Evolutionary conservation across 1,140 invertebrate genomes (phyloP), one percentile per base, ranked within the genome.

Genomic region (Drosophila aff.): DNA sequence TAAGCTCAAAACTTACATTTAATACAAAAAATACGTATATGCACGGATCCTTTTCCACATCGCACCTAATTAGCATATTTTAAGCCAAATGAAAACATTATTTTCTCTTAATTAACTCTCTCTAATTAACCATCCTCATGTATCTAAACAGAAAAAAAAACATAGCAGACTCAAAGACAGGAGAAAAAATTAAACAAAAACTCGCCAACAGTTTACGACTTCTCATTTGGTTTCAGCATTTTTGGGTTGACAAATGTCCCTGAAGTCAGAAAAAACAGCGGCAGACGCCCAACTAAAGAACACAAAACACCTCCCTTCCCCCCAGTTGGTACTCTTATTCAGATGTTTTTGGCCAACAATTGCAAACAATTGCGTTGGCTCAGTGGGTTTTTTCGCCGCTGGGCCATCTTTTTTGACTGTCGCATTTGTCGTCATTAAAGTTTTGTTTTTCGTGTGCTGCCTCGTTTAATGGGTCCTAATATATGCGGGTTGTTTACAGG

Each of bases 171-270:
- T 13, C 11, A 38, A 16, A 13, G 18, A 46, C 5, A 21, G 6
- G 28, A 11, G 6, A 26, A 61, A 66, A 62, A 26, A 16, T 28
- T 40, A 66, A 49, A 53, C 21, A 31, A 36, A 69, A 49, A 7
- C 52, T 38, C 8, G n/a, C n/a, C 10, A 40, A 31, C 28, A 23
- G 21, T 38, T 60, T 53, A 55, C 23, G 44, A 60, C 58, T 43
- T 68, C 59, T 47, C 38, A 36, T 61, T 59, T 55, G 18, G 43
- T 26, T 43, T 18, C 61, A 47, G 26, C 23, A 9, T 59, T 58
- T 71, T 76, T 62, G 28, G 44, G 65, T 46, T 76, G 73, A 72
- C 66, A 66, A 81, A 81, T 65, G 73, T 81, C 61, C 61, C 49
- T 76, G 61, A 33, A 21, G 50, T 21, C 60, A n/a, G 18, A 23